Evolutionary conservation across 2,888 invertebrate genomes (phyloP).

Genomic region (Lasioglossum oenotherae): DNA sequence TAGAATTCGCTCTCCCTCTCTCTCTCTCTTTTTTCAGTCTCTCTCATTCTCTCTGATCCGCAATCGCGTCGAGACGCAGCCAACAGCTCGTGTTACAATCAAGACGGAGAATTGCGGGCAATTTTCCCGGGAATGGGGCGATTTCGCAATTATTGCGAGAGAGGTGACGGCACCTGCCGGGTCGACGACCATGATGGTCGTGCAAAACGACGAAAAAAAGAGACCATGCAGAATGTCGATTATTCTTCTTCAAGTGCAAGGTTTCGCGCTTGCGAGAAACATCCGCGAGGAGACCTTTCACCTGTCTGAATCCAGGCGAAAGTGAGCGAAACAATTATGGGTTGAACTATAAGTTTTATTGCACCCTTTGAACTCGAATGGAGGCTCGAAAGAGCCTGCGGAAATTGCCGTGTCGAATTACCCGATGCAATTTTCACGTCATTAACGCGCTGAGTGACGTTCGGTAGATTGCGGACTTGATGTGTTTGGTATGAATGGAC

Average conservation of each 20-base stretch:
- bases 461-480: neutral
- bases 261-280: neutral
- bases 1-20: slow-evolving; percentile 15
- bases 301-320: neutral
- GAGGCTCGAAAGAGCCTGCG: neutral
- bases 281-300: neutral
- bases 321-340: neutral
- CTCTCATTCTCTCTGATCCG: neutral
- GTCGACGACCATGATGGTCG: slow-evolving; percentile 30
- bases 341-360: neutral
- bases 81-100: slow-evolving; percentile 32
- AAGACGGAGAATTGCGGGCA: slow-evolving; percentile 42
- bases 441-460: neutral
- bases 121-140: slow-evolving; percentile 52
- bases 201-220: neutral
- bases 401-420: neutral
- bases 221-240: neutral
- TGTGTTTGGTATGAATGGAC: neutral
- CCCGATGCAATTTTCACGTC: neutral
- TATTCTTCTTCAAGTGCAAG: slow-evolving; percentile 2
- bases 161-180: slow-evolving; percentile 25
- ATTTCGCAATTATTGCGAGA: slow-evolving; percentile 54
- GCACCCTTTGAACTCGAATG: neutral
- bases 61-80: slow-evolving; percentile 2
- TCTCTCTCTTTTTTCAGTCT: neutral